phyloP scores from a whole-genome alignment of 2,888 invertebrate species.

The Calameuta idolon region DNA sequence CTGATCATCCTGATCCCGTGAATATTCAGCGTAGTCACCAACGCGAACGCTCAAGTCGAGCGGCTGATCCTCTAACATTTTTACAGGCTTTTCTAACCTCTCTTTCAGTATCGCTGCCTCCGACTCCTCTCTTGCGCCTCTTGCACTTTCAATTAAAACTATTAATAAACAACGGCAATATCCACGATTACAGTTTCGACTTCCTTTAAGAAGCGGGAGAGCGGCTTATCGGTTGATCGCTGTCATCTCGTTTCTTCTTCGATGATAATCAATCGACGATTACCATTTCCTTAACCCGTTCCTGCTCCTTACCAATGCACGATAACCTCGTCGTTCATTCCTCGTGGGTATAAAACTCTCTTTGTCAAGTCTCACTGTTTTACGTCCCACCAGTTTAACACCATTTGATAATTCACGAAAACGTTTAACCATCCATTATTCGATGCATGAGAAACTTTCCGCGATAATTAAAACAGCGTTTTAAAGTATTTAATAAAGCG shows the following conservation, averaged over 20 bases:
- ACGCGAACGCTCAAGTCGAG: constrained; percentile 80
- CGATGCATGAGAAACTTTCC: not conserved
- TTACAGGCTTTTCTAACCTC: constrained; percentile 14
- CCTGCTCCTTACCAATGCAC: not conserved
- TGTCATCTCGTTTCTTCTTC: not conserved
- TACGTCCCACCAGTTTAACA: not conserved
- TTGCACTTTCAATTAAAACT: not conserved
- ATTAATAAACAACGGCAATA: not conserved
- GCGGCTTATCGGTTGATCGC: not conserved
- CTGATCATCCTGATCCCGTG: constrained; percentile 49
- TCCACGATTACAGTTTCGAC: not conserved
- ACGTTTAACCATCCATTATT: not conserved
- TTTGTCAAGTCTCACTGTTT: not conserved
- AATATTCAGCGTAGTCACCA: constrained; percentile 59
- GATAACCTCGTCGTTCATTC: not conserved
- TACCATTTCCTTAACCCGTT: not conserved
- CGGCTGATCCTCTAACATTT: constrained; percentile 75
- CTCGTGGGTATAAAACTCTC: not conserved
- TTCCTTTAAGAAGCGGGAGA: not conserved
- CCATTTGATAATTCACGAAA: not conserved
- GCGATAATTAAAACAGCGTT: not conserved
- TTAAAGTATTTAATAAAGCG: constrained; percentile 25
- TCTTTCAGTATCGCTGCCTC: not conserved
- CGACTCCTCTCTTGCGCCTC: not conserved
- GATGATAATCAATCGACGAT: not conserved